Base-by-base conservation (phyloP, 1,140 invertebrate species). In the Onthophagus taurus region DNA sequence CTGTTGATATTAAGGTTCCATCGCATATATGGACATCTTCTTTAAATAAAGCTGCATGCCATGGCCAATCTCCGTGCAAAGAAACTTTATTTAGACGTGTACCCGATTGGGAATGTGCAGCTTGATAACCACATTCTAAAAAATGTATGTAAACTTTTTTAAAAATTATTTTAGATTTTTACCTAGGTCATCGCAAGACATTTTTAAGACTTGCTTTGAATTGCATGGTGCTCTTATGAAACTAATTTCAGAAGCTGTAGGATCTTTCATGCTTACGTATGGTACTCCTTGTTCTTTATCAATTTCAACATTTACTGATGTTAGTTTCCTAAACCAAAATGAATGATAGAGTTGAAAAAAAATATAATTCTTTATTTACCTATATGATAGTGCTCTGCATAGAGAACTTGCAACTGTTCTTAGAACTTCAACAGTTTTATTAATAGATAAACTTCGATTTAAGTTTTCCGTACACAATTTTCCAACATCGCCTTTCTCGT, bases 1-100 rank as follows among this genome's bases (percentile, higher is more conserved):
- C 76, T 1, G 78, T 71, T 5, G 85, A 80, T 1, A 85, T 68
- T 2, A 93, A 69, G 5, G 85, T 87, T 1, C 81, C 89, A 61
- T 93, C 89, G 60, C 89, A 93, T 6, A 87, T 81, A 57, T 93
- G 89, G 24, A 83, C 77, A 47, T 86, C 81, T 55, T 89, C 76
- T 54, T 88, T 83, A 49, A 88, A 78, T 0, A 93, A 70, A 5
- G 84, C 78, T 11, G 80, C 84, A 58, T 90, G 80, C 88, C 89
- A 93, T 11, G 89, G 89, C 88, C 89, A 93, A 56, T 91, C 84
- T 2, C 83, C 84, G 2, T 81, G 79, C 2, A 68, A 69, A 3
- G 83, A 72, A 59, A 81, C 79, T 59, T 85, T 84, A 23, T 71
- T 68, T 26, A 88, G 60, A 38, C 72, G 68, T 18, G 68, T 62